These are phyloP conservation scores for Peromyscus polionotus DNA, from an alignment of 2,113 vertebrate genomes.

Conservation along the genomic window DNA sequence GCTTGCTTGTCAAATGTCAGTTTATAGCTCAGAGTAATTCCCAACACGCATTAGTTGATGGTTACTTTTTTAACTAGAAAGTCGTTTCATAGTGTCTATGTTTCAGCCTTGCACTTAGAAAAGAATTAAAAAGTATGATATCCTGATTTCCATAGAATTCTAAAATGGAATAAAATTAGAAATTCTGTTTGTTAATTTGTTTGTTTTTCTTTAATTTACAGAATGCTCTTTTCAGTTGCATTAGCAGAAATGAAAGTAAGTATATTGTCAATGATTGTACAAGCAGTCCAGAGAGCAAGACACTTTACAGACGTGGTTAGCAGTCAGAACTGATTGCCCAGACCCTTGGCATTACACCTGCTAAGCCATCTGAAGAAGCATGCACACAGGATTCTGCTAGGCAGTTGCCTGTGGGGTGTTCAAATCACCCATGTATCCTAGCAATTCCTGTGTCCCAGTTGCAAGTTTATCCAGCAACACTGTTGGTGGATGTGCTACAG, in stretches of 20 bases:
- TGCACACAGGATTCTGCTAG: neutral
- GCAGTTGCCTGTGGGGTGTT: neutral
- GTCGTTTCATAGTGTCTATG: slow-evolving; percentile 24
- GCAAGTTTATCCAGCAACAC: neutral
- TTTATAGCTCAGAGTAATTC: neutral
- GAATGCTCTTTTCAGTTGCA: slow-evolving; percentile 99
- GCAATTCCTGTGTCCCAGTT: neutral
- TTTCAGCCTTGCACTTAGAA: slow-evolving; percentile 64
- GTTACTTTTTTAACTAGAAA: slow-evolving; percentile 19
- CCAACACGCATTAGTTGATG: neutral
- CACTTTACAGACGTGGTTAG: slow-evolving; percentile 34
- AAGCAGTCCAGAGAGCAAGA: slow-evolving; percentile 53
- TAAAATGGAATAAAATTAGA: slow-evolving; percentile 68
- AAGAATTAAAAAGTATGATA: slow-evolving; percentile 61
- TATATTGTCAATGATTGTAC: slow-evolving; percentile 68
- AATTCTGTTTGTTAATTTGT: slow-evolving; percentile 76
- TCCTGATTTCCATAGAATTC: slow-evolving; percentile 57
- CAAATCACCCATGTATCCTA: neutral
- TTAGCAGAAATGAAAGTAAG: slow-evolving; percentile 99
- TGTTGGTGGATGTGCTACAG: neutral
- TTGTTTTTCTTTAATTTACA: slow-evolving; percentile 91
- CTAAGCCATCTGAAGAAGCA: neutral
- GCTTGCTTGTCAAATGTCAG: slow-evolving; percentile 12
- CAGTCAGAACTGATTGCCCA: slow-evolving; percentile 17
- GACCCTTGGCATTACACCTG: neutral